Percentiles rank a stretch among this genome's conserved stretches.
Evolutionary conservation across 2,888 invertebrate species (phyloP).

Genomic region (Metallyticus violacea): DNA sequence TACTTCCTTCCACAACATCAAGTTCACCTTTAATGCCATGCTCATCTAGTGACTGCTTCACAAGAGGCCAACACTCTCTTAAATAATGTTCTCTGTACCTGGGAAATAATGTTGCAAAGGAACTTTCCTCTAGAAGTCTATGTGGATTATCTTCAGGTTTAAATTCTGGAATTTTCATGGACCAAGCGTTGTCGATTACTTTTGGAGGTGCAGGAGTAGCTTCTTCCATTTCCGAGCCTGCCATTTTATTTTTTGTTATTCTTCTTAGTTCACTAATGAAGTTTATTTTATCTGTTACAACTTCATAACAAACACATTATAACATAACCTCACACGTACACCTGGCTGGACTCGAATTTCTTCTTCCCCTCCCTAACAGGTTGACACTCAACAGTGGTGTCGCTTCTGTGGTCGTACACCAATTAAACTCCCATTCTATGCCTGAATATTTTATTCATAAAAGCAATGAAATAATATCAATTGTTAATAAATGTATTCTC

Average conservation of each 20-base stretch:
- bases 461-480: no score
- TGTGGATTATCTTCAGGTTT: conserved; percentile 84
- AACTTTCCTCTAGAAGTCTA: conserved; percentile 87
- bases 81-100: conserved; percentile 96
- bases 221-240: conserved; percentile 37
- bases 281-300: no score
- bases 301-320: no score
- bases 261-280: no score
- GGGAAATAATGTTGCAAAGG: conserved; percentile 95
- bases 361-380: no score
- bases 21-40: conserved; percentile 81
- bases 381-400: no score
- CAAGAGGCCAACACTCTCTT: conserved; percentile 91
- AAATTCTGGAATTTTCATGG: conserved; percentile 82
- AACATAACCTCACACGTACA: no score
- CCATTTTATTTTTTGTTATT: not conserved
- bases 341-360: no score
- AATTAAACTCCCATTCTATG: no score
- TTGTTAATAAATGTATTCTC: no score
- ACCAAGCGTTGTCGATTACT: conserved; percentile 83
- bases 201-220: conserved; percentile 45
- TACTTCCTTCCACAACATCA: conserved; percentile 89
- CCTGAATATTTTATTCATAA: no score
- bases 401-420: no score
- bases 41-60: conserved; percentile 79